These are phyloP conservation scores for Enteromius unitaeniatus DNA, from an alignment of 2,797 vertebrate species.

Conservation along the genomic window DNA sequence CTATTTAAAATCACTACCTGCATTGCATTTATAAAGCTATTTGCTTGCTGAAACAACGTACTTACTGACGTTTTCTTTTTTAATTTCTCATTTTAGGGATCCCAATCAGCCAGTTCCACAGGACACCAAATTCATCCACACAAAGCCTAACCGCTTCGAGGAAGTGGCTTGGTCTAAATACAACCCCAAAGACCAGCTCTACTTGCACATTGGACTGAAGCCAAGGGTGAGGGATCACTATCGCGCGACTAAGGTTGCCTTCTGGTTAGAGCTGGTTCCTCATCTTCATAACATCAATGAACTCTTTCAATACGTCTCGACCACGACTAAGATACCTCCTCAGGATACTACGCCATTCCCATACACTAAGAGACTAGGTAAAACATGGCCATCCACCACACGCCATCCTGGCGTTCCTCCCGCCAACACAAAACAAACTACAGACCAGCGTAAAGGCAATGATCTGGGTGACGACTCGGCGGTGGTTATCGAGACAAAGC, in stretches of 20 bases:
- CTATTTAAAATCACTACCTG: neutral
- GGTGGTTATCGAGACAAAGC: conserved; percentile 90
- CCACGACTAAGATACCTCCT: conserved; percentile 93
- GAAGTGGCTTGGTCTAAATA: conserved; percentile 98
- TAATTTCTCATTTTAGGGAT: conserved; percentile 77
- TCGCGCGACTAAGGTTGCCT: conserved; percentile 94
- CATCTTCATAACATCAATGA: conserved; percentile 97
- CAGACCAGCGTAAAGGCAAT: conserved; percentile 84
- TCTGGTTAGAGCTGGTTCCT: conserved; percentile 94
- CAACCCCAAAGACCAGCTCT: conserved; percentile 96
- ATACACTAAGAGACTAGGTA: conserved; percentile 89
- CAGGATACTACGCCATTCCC: conserved; percentile 94
- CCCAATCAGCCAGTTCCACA: conserved; percentile 96
- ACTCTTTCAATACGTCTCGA: conserved; percentile 94
- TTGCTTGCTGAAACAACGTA: conserved; percentile 2
- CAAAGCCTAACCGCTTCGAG: conserved; percentile 96
- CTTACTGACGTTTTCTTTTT: neutral
- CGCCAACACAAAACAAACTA: conserved; percentile 88
- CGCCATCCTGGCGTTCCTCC: conserved; percentile 91
- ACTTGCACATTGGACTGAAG: conserved; percentile 94
- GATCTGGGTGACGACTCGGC: conserved; percentile 83
- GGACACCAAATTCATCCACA: conserved; percentile 98
- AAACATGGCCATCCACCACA: conserved; percentile 92
- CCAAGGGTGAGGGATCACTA: conserved; percentile 95
- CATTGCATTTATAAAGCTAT: neutral